Conservation (phyloP, 2,888 invertebrate species). For the Eugnorisma glareosa region DNA sequence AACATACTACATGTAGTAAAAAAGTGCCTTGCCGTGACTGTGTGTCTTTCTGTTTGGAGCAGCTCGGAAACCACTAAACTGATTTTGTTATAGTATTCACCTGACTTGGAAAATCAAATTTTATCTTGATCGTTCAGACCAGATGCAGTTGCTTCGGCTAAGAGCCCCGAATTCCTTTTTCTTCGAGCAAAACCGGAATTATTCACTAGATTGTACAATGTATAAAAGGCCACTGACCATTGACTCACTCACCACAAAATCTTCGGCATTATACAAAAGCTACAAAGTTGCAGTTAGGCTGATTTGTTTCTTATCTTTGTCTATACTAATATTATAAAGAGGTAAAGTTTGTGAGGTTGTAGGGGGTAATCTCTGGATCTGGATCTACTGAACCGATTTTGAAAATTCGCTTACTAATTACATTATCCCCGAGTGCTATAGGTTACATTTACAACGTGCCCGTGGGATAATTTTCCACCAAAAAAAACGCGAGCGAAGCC, state of each 20-base stretch:
- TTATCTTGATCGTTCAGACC: background rate
- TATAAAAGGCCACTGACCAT: background rate
- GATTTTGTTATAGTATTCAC: background rate
- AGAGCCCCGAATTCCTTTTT: background rate
- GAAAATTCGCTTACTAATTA: too few species aligned
- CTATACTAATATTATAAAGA: too few species aligned
- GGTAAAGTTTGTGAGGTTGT: too few species aligned
- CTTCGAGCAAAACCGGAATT: background rate
- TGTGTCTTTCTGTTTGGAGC: conserved; percentile 4
- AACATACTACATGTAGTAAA: conserved; percentile 29
- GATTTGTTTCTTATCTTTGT: background rate
- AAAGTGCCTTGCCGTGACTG: conserved; percentile 1
- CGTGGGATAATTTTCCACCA: too few species aligned
- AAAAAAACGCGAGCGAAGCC: too few species aligned
- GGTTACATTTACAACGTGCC: too few species aligned
- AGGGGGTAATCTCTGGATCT: too few species aligned
- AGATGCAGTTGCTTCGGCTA: background rate
- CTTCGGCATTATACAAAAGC: background rate
- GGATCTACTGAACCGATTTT: too few species aligned
- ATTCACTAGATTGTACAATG: background rate
- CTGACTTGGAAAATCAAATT: too few species aligned
- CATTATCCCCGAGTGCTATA: too few species aligned
- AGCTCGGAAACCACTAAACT: background rate
- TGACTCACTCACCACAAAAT: background rate
- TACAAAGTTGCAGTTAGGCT: background rate